Percentiles rank a stretch among this genome's conserved stretches.
Evolutionary conservation across 2,797 vertebrate genomes (phyloP).

Genomic region (Euthynnus affinis): DNA sequence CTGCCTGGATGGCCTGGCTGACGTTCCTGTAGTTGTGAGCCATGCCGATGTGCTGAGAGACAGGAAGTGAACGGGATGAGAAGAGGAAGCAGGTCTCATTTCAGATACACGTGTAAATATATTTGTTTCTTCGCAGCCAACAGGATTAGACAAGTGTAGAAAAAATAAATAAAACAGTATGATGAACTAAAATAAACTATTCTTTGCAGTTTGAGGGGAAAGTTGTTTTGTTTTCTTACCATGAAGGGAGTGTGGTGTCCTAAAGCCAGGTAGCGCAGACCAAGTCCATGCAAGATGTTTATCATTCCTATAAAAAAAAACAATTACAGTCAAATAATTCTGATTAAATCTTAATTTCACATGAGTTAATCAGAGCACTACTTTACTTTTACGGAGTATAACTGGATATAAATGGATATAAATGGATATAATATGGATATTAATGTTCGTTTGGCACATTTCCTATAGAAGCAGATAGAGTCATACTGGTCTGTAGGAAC

Average conservation of each 20-base stretch:
- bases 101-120: background rate
- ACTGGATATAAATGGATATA: too few species aligned
- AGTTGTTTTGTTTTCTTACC: conserved; percentile 79
- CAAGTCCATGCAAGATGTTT: conserved; percentile 97
- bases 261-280: conserved; percentile 94
- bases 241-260: conserved; percentile 98
- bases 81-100: background rate
- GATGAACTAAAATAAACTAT: too few species aligned
- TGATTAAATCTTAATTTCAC: background rate
- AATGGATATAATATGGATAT: too few species aligned
- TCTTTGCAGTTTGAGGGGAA: background rate
- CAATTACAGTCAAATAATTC: background rate
- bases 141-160: background rate
- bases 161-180: background rate
- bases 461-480: too few species aligned
- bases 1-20: conserved; percentile 96
- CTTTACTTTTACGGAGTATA: too few species aligned
- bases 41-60: conserved; percentile 95
- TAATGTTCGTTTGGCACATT: too few species aligned
- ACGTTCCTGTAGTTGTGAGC: conserved; percentile 98
- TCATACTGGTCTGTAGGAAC: too few species aligned
- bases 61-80: background rate
- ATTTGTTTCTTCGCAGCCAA: background rate
- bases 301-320: conserved; percentile 91
- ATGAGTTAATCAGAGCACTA: background rate